Base-by-base conservation (phyloP, 2,113 vertebrate genomes). In the Phoxinus phoxinus region DNA sequence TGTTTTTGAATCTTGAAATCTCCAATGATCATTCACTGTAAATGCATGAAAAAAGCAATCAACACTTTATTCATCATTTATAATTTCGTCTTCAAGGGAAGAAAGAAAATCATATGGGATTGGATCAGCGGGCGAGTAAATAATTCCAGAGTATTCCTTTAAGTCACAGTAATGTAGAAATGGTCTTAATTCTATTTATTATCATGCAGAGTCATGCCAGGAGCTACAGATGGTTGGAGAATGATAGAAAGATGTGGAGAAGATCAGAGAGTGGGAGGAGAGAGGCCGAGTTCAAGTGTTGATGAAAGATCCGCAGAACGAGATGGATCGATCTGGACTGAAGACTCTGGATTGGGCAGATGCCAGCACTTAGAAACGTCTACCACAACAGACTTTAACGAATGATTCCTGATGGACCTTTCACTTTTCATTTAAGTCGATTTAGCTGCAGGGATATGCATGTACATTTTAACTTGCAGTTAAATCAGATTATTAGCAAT, bases 151-250 rank as follows among this genome's bases (percentile, higher is more conserved):
- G n/a, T 41, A 53, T 76, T 53, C 15, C 25, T 74, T 19, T 58
- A 23, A 37, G 41, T 74, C 61, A 25, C 74, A 53, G 46, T 69
- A 41, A 53, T 63, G 67, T 17, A n/a, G 13, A 48, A 85, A 74
- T 71, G 23, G 19, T 53, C 77, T 74, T 81, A 67, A 71, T 82
- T 77, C 59, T 85, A 72, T 86, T 89, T 89, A 89, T 85, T 63
- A 15, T 84, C 85, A 88, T 87, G 87, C 88, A 87, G 87, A 84
- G 87, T 74, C 71, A 86, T 91, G 89, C 88, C 88, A 92, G 90
- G 82, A 88, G 75, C 86, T 89, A 87, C 92, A 93, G 92, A 93
- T 94, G 92, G 91, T 87, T 69, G 21, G 63, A 88, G 71, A 87
- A 89, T 81, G 87, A 87, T 84, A 88, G 67, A 88, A 83, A 81